Evolutionary conservation across 2,113 vertebrate species (phyloP).

Genomic region (Sinocyclocheilus anophthalmus): DNA sequence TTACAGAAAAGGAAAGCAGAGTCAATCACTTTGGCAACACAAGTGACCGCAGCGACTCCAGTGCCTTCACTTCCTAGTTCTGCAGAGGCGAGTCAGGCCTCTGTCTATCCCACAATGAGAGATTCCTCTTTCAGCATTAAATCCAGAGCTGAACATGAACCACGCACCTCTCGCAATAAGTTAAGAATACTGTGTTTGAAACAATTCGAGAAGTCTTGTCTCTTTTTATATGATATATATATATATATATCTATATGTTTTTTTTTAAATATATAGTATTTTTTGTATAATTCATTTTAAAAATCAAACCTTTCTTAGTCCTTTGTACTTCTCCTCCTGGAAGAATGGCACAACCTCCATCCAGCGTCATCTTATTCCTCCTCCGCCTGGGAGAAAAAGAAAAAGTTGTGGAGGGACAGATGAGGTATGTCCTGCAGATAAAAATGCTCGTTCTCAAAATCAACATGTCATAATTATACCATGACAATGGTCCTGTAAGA

Average conservation of each 20-base stretch:
- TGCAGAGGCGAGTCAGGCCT: conserved; percentile 81
- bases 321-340: neutral
- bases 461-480: neutral
- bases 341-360: conserved; percentile 81
- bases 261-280: neutral
- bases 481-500: too few relatives aligned
- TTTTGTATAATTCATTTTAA: neutral
- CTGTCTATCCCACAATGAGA: conserved; percentile 81
- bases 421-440: conserved; percentile 74
- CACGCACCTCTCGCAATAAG: conserved; percentile 71
- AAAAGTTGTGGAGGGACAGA: conserved; percentile 87
- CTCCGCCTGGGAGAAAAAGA: conserved; percentile 87
- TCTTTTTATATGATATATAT: neutral
- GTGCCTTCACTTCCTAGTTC: conserved; percentile 78
- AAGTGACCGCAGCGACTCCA: conserved; percentile 78
- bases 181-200: conserved; percentile 55
- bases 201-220: neutral
- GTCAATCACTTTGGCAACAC: conserved; percentile 76
- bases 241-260: too few relatives aligned
- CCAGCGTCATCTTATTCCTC: conserved; percentile 76
- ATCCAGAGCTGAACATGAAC: conserved; percentile 77
- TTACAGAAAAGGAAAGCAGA: conserved; percentile 90
- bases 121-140: conserved; percentile 73
- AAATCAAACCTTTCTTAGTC: neutral
- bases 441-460: neutral